These are phyloP conservation scores for Cephus rjabovi DNA, from an alignment of 2,888 invertebrate species.

Conservation along the genomic window DNA sequence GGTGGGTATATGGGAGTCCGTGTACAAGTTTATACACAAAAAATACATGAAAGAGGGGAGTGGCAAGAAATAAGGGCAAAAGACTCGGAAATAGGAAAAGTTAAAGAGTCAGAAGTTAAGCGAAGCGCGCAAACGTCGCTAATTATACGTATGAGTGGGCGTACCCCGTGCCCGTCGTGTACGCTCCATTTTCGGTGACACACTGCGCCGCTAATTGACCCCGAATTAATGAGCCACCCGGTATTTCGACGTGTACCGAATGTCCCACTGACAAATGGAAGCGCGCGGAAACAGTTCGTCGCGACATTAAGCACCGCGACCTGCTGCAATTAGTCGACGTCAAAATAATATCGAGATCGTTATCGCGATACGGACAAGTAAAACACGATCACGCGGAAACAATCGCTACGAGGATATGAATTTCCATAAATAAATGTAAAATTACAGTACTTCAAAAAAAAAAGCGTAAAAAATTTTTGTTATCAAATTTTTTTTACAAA, in stretches of 20 bases:
- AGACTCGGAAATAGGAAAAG: neutral
- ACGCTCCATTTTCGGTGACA: slow-evolving; percentile 29
- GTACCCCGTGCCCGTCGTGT: slow-evolving; percentile 15
- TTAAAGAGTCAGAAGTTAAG: neutral
- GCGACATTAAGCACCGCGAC: slow-evolving; percentile 5
- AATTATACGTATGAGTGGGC: slow-evolving; percentile 24
- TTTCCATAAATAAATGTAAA: neutral
- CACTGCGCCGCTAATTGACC: slow-evolving; percentile 52
- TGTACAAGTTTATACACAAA: slow-evolving; percentile 3
- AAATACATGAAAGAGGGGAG: slow-evolving; percentile 3
- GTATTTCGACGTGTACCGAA: slow-evolving; percentile 37
- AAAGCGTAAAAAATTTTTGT: neutral
- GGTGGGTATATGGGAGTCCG: slow-evolving; percentile 16
- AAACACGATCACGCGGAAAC: neutral
- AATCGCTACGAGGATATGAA: too few relatives aligned
- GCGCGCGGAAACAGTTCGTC: neutral
- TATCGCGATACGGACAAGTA: slow-evolving; percentile 2
- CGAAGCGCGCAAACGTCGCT: neutral
- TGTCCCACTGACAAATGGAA: slow-evolving; percentile 40
- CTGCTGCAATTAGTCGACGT: slow-evolving; percentile 7
- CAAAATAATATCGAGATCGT: slow-evolving; percentile 11
- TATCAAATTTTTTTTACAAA: neutral
- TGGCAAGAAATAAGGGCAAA: neutral
- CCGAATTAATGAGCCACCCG: slow-evolving; percentile 51
- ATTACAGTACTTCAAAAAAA: neutral